Evolutionary conservation across 2,113 vertebrate genomes (phyloP).

Genomic region (Gyps fulvus): DNA sequence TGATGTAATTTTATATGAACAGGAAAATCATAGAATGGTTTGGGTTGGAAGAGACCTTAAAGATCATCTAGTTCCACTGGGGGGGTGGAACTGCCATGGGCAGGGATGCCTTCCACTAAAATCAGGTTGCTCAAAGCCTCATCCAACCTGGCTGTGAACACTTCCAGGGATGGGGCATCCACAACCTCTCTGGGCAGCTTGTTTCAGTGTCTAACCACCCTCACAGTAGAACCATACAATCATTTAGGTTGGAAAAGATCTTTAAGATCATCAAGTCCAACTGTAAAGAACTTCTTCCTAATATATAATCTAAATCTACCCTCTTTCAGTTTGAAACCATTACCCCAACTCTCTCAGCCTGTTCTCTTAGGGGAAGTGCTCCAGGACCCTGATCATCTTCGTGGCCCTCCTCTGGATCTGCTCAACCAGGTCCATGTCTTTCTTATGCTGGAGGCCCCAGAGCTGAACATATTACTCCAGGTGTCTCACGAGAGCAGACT

Average conservation of each 20-base stretch:
- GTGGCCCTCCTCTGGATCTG: neutral
- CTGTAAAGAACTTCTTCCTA: neutral
- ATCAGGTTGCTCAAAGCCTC: neutral
- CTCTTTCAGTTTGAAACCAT: neutral
- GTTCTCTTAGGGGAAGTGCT: neutral
- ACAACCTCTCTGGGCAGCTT: neutral
- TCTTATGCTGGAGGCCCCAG: neutral
- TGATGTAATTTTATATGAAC: neutral
- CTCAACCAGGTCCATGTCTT: neutral
- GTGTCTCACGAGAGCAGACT: neutral
- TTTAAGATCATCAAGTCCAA: too few relatives aligned
- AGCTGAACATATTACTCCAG: too few relatives aligned
- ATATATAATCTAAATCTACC: neutral
- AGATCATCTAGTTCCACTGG: neutral
- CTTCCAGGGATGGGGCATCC: neutral
- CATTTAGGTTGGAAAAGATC: too few relatives aligned
- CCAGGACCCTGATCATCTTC: too few relatives aligned
- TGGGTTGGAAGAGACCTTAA: neutral
- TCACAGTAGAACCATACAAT: neutral
- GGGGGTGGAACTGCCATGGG: too few relatives aligned
- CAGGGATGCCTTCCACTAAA: neutral
- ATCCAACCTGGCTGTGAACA: neutral
- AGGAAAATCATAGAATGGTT: neutral
- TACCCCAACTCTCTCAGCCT: neutral
- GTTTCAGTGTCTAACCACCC: neutral